These are phyloP conservation scores for Chinchilla lanigera DNA, from an alignment of 2,113 vertebrate species.

Conservation along the genomic window DNA sequence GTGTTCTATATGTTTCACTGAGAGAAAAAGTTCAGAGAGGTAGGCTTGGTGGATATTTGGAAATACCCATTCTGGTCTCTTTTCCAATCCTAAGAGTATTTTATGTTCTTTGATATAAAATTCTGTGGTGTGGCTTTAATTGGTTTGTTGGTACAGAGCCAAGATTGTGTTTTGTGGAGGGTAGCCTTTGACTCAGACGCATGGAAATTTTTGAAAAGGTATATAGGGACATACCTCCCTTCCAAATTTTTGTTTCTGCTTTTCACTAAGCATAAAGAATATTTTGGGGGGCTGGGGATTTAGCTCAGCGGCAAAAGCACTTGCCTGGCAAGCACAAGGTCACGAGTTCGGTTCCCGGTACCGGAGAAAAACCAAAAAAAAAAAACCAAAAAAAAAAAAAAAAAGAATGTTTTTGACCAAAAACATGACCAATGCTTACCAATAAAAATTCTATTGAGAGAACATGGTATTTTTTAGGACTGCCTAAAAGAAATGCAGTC, in stretches of 20 bases:
- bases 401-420: neutral
- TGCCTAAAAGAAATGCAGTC: neutral
- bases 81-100: neutral
- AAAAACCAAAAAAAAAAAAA: too few relatives aligned
- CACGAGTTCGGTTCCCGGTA: too few relatives aligned
- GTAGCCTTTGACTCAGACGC: neutral
- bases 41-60: neutral
- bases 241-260: neutral
- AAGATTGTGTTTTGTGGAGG: neutral
- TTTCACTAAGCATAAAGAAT: neutral
- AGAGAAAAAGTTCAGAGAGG: neutral
- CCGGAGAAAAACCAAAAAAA: too few relatives aligned
- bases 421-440: neutral
- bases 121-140: neutral
- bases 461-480: neutral
- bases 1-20: neutral
- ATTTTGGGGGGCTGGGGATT: too few relatives aligned
- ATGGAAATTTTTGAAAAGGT: neutral
- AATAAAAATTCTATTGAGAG: neutral
- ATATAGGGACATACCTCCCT: neutral
- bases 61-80: neutral
- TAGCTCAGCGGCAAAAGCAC: too few relatives aligned
- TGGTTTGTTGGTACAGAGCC: neutral
- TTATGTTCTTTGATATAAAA: neutral
- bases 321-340: too few relatives aligned